Evolutionary conservation across 2,113 vertebrate species (phyloP), one percentile per base, ranked within the genome.

Genomic region (Suricata suricatta): DNA sequence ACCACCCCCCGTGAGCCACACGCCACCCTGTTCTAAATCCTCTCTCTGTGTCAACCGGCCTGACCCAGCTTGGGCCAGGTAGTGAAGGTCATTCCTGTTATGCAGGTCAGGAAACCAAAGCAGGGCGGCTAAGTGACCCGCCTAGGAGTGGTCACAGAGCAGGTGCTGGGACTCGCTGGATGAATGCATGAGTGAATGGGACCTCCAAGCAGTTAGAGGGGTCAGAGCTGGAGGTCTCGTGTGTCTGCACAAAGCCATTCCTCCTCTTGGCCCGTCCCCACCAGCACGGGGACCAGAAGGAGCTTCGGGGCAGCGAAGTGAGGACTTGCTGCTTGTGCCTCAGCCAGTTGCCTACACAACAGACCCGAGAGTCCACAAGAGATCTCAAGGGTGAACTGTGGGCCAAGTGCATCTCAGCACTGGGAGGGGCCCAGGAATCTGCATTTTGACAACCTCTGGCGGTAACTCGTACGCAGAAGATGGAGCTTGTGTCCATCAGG

Each of bases 1-100:
- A n/a, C 0, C 4, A 44, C 10, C 17, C 50, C 2, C 4, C 17
- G 29, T 35, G 79, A 54, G 64, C 15, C 47, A 4, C 0, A 14
- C 7, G 1, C 44, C 11, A 2, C 64, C 79, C 12, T 2, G 15
- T 79, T 23, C 60, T 60, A 38, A 88, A 13, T 64, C 77, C 82
- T 23, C 88, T 31, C 0, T 13, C 80, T 15, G 15, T 8, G 5
- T 71, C 31, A 2, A 4, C 63, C 33, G 14, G 1, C 2, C 16
- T 31, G n/a, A 52, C 35, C 9, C 12, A 44, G 10, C 8, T 10
- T 1, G 13, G 17, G 5, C 38, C 12, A 5, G 25, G 19, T 19
- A 11, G 60, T 41, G 25, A 4, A 11, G 0, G 50, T n/a, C 23
- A 14, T 8, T 63, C n/a, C 9, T 64, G 4, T 47, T 16, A 33